Evolutionary conservation across 2,888 invertebrate genomes (phyloP).

Genomic region (Nemotelus nigrinus): DNA sequence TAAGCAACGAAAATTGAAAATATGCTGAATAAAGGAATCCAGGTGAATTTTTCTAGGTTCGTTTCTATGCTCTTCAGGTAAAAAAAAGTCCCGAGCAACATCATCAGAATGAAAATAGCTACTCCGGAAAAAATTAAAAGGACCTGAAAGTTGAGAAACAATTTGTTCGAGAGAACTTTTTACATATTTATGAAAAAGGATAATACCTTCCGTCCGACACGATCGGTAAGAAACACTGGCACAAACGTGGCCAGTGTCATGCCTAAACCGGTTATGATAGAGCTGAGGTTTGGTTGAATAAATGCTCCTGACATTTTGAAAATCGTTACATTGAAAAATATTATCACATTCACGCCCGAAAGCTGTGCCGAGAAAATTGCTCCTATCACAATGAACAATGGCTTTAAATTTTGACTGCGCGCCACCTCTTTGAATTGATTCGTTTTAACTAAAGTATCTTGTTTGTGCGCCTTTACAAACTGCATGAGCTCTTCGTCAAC

Average conservation of each 20-base stretch:
- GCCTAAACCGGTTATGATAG: not conserved
- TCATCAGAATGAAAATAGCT: not conserved
- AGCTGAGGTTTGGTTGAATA: constrained; percentile 4
- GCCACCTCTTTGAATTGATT: constrained; percentile 20
- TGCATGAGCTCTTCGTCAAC: constrained; percentile 8
- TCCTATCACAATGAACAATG: constrained; percentile 18
- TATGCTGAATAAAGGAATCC: constrained; percentile 18
- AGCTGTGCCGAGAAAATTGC: constrained; percentile 15
- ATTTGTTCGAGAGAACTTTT: too few species aligned
- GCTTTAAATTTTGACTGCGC: constrained; percentile 5
- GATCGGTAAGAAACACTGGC: constrained; percentile 25
- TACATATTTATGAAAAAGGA: too few species aligned
- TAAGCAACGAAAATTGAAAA: constrained; percentile 28
- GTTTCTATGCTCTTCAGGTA: not conserved
- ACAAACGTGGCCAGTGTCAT: constrained; percentile 12
- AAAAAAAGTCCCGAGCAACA: not conserved
- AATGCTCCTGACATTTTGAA: constrained; percentile 25
- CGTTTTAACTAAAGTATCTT: constrained; percentile 5
- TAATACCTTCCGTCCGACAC: constrained; percentile 18
- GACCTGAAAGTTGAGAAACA: constrained; percentile 6
- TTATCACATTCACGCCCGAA: constrained; percentile 7
- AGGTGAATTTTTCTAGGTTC: not conserved
- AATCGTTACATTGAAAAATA: constrained; percentile 21
- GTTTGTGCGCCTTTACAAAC: not conserved
- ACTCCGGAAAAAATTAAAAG: constrained; percentile 21